Percentiles rank a stretch among this genome's conserved stretches.
Evolutionary conservation across 2,797 vertebrate species (phyloP).

Genomic region (Salarias fasciatus): DNA sequence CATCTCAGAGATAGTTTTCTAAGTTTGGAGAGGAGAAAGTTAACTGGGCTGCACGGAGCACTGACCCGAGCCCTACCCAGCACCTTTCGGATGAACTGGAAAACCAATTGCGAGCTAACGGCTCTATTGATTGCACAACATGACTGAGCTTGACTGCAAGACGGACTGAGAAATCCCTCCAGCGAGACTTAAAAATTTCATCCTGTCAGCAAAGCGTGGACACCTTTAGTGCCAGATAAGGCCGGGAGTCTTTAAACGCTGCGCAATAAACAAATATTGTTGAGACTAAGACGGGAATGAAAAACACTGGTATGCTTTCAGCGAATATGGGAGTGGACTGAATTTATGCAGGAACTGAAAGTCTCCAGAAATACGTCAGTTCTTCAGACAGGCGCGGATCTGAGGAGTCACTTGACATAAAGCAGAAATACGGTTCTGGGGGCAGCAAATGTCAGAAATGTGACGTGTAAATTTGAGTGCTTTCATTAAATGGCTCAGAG

Average conservation of each 20-base stretch:
- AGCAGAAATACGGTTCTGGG: conserved; percentile 18
- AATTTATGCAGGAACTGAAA: no score
- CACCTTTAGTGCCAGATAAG: no score
- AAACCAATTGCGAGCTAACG: not conserved
- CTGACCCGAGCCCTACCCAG: not conserved
- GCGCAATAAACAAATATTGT: no score
- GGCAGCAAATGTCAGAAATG: conserved; percentile 17
- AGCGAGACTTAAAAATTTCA: no score
- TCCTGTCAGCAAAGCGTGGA: no score
- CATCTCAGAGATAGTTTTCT: not conserved
- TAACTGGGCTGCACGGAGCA: not conserved
- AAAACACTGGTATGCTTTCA: no score
- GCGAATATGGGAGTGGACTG: no score
- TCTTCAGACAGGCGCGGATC: not conserved
- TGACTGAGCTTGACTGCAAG: not conserved
- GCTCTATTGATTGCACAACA: not conserved
- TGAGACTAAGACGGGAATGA: no score
- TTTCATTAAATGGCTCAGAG: conserved; percentile 52
- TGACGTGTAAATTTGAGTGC: conserved; percentile 18
- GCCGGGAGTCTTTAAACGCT: no score
- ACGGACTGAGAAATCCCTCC: no score
- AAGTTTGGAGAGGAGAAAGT: not conserved
- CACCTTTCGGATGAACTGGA: not conserved
- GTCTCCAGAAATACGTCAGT: no score
- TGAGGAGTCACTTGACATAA: conserved; percentile 2